A percentile compares a stretch with the other conserved stretches of the same genome.
These are phyloP conservation scores for Synanthedon formicaeformis DNA, from an alignment of 2,888 invertebrate genomes.

Conservation along the genomic window DNA sequence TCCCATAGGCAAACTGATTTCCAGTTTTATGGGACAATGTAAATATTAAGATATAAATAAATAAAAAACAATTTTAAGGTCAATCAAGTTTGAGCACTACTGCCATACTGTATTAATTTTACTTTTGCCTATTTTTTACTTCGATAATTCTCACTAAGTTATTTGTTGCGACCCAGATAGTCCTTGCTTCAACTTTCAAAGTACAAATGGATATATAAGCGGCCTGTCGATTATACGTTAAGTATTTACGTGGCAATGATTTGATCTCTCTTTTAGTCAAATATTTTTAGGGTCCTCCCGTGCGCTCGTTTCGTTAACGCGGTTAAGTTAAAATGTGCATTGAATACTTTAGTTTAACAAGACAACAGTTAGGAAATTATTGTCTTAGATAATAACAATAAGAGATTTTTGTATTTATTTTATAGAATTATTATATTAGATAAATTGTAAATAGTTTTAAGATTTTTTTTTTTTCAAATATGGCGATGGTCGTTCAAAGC, in stretches of 20 bases:
- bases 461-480: constrained; percentile 45
- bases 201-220: constrained; percentile 47
- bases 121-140: too few species aligned
- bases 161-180: neutral
- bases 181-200: constrained; percentile 31
- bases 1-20: too few species aligned
- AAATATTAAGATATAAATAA: too few species aligned
- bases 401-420: constrained; percentile 71
- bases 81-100: too few species aligned
- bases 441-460: constrained; percentile 67
- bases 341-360: constrained; percentile 63
- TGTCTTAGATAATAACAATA: constrained; percentile 62
- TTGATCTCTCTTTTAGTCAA: constrained; percentile 81
- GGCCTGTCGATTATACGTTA: constrained; percentile 42
- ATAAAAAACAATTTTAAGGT: too few species aligned
- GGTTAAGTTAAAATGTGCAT: constrained; percentile 53
- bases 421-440: constrained; percentile 69
- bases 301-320: constrained; percentile 27
- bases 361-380: constrained; percentile 66
- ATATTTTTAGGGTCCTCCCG: constrained; percentile 69
- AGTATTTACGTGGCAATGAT: constrained; percentile 74
- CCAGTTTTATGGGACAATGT: too few species aligned
- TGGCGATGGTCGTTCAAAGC: constrained; percentile 62
- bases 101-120: too few species aligned
- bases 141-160: too few species aligned